A percentile compares a stretch with the other conserved stretches of the same genome.
These are phyloP conservation scores for Ricordea florida DNA, from an alignment of 92 coral and sea anemone species.

Conservation along the genomic window DNA sequence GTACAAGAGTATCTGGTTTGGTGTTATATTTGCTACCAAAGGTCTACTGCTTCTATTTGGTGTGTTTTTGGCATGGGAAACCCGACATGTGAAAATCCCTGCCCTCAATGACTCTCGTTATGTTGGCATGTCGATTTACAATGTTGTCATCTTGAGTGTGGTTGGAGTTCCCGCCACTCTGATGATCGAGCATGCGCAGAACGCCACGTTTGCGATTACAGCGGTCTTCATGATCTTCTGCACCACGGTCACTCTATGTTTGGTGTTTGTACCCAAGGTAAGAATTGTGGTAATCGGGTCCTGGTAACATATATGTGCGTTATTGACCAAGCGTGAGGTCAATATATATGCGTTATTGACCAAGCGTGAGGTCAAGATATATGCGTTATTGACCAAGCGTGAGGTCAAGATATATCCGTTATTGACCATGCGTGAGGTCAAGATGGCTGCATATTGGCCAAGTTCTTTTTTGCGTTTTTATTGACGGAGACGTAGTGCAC, in stretches of 20 bases:
- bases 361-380: too few relatives aligned
- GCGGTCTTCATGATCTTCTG: conserved; percentile 60
- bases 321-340: not conserved
- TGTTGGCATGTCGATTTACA: conserved; percentile 81
- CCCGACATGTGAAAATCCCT: conserved; percentile 69
- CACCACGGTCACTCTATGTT: conserved; percentile 61
- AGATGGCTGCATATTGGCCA: too few relatives aligned
- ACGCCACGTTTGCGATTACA: conserved; percentile 40
- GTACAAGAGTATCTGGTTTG: conserved; percentile 67
- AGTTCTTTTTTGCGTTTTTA: too few relatives aligned
- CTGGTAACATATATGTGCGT: not conserved
- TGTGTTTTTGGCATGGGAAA: conserved; percentile 74
- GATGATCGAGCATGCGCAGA: conserved; percentile 42
- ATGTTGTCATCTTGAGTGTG: conserved; percentile 58
- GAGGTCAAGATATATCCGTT: too few relatives aligned
- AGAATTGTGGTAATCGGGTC: not conserved
- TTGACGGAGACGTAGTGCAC: too few relatives aligned
- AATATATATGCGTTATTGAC: not conserved
- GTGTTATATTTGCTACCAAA: conserved; percentile 50
- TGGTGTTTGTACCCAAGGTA: conserved; percentile 76
- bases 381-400: too few relatives aligned
- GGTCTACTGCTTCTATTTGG: conserved; percentile 67
- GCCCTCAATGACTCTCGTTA: conserved; percentile 73
- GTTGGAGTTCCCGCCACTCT: conserved; percentile 59
- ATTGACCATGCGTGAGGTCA: too few relatives aligned